Evolutionary conservation across 37 sponge, comb jelly and placozoan genomes (phyloP).

Genomic region (Agelas oroides): DNA sequence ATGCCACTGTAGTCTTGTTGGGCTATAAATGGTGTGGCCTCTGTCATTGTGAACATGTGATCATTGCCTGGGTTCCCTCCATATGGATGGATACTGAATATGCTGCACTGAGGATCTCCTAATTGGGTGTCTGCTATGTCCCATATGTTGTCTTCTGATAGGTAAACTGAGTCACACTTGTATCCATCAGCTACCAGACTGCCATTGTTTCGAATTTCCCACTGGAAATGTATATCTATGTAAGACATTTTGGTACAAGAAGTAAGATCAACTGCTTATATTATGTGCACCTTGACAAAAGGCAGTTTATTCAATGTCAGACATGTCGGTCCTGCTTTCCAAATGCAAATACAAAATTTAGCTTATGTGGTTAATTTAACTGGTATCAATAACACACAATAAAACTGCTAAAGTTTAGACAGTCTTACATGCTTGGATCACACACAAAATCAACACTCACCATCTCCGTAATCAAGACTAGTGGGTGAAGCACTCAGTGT

Average conservation of each 20-base stretch:
- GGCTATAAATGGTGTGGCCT: background rate
- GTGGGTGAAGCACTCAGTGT: background rate
- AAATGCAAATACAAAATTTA: no score
- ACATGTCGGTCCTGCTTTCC: no score
- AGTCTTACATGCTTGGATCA: no score
- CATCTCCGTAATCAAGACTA: no score
- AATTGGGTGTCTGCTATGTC: constrained; percentile 4
- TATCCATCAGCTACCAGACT: constrained; percentile 10
- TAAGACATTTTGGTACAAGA: background rate
- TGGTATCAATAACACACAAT: no score
- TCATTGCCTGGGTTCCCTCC: background rate
- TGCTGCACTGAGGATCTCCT: background rate
- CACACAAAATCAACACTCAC: no score
- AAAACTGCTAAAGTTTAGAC: no score
- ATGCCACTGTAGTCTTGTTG: constrained; percentile 9
- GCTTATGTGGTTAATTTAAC: no score
- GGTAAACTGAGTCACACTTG: constrained; percentile 30
- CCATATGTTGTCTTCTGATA: constrained; percentile 19
- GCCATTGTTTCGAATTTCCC: constrained; percentile 19
- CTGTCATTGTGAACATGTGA: background rate
- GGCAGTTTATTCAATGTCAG: no score
- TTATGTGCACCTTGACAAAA: background rate
- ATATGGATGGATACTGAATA: constrained; percentile 4
- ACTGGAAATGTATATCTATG: background rate
- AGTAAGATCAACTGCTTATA: constrained; percentile 4